Base-by-base conservation (phyloP, 1,140 invertebrate species). In the Lineus longissimus region DNA sequence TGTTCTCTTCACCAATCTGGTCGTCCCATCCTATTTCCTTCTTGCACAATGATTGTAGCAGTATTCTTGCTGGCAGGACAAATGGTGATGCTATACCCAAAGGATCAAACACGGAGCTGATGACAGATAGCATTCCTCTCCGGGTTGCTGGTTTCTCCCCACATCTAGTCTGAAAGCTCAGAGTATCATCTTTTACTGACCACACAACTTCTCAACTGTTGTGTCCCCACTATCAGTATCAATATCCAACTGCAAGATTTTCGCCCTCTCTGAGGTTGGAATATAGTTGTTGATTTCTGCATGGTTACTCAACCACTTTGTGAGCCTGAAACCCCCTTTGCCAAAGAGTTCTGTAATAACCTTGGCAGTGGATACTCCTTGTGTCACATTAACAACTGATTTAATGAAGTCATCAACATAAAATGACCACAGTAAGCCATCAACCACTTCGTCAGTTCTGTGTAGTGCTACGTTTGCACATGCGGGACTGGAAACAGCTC, bases 41-140 rank as follows among this genome's bases (percentile, higher is more conserved):
- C 41, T 27, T 56, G 64, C 58, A 70, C 23, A 59, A 13, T 54
- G 15, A 31, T 51, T 69, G 64, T 9, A 63, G 27, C 15, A 62
- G 30, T 17, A 43, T 41, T 29, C 61, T 67, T 22, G 33, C 56
- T 13, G 17, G 33, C 7, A 67, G 17, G 25, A 59, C 59, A 19
- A 59, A 51, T 2, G 45, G 56, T 0, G 64, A 29, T 13, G 59
- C 61, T 17, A 67, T 22, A 43, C 70, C 72, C 23, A 70, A 47
- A 2, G 71, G 69, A 40, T 76, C 73, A 45, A 56, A 75, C 15
- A 73, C 22, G 17, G 63, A 65, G 25, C 23, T 41, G 25, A 65
- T 45, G 1, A 6, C 25, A 7, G 58, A 62, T 2, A 65, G 45
- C 15, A 61, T 47, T 13, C 63, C 63, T 54, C 63, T 47, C 15